These are phyloP conservation scores for Myodes glareolus DNA, from an alignment of 2,113 vertebrate genomes.

Conservation along the genomic window DNA sequence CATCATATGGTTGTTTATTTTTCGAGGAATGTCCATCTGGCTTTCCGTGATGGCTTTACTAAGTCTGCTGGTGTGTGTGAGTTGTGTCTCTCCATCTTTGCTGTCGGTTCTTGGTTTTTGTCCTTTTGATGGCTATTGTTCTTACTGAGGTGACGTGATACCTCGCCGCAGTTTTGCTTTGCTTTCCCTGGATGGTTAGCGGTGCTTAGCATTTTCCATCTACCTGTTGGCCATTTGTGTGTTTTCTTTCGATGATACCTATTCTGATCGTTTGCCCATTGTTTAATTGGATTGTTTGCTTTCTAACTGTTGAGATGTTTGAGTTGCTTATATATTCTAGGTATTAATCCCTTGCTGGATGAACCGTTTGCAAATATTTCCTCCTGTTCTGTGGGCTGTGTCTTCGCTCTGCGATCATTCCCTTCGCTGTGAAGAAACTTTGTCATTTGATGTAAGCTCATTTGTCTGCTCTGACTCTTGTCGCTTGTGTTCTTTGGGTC, in stretches of 20 bases:
- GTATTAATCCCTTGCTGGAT: background rate
- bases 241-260: background rate
- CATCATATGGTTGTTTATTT: background rate
- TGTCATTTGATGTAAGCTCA: background rate
- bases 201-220: background rate
- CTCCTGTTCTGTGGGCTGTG: background rate
- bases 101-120: background rate
- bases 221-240: background rate
- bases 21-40: background rate
- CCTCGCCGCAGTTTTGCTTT: background rate
- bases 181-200: background rate
- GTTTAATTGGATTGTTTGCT: slow-evolving; percentile 10
- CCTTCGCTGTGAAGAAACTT: background rate
- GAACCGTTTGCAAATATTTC: background rate
- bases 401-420: background rate
- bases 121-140: background rate
- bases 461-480: background rate
- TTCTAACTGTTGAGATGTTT: slow-evolving; percentile 12
- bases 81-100: background rate
- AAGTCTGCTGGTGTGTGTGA: background rate
- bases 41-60: background rate
- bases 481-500: background rate
- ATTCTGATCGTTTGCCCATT: background rate
- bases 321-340: background rate
- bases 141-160: background rate